phyloP scores from a whole-genome alignment of 2,797 vertebrate species.

The Rhyacichthys aspro region DNA sequence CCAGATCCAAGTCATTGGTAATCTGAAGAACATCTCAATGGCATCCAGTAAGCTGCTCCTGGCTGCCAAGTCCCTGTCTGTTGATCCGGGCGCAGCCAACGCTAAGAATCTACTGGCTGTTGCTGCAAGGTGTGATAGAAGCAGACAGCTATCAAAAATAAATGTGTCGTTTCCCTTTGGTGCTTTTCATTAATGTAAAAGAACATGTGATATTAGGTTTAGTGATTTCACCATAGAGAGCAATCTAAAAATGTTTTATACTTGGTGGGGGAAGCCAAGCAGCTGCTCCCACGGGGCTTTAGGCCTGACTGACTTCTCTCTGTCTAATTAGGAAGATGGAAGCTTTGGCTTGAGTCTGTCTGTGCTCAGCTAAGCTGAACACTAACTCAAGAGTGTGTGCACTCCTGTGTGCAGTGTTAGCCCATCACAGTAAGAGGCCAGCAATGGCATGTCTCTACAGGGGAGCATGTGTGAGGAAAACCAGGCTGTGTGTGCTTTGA shows the following conservation, averaged over 20 bases:
- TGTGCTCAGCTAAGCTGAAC: slow-evolving; percentile 76
- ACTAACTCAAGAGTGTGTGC: slow-evolving; percentile 61
- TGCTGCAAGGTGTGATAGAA: slow-evolving; percentile 89
- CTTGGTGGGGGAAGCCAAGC: slow-evolving; percentile 63
- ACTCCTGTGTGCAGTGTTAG: slow-evolving; percentile 46
- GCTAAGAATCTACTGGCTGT: slow-evolving; percentile 97
- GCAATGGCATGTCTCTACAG: slow-evolving; percentile 38
- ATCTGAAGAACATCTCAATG: slow-evolving; percentile 99
- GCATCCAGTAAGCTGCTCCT: slow-evolving; percentile 96
- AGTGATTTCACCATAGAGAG: slow-evolving; percentile 11
- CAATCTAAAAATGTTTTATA: slow-evolving; percentile 21
- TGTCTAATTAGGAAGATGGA: slow-evolving; percentile 82
- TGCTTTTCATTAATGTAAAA: slow-evolving; percentile 1
- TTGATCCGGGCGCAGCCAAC: slow-evolving; percentile 98
- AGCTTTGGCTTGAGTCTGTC: slow-evolving; percentile 67
- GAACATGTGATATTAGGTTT: slow-evolving; percentile 5
- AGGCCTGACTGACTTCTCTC: slow-evolving; percentile 78
- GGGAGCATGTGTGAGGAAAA: too few relatives aligned
- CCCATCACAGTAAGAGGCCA: slow-evolving; percentile 40
- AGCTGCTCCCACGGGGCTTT: slow-evolving; percentile 72
- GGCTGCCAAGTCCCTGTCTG: slow-evolving; percentile 97
- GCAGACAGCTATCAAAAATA: too few relatives aligned
- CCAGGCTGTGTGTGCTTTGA: slow-evolving; percentile 37
- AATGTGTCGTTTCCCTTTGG: too few relatives aligned
- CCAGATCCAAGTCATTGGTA: slow-evolving; percentile 98